phyloP scores from a whole-genome alignment of 1,140 invertebrate species.

The Heliothis virescens region DNA sequence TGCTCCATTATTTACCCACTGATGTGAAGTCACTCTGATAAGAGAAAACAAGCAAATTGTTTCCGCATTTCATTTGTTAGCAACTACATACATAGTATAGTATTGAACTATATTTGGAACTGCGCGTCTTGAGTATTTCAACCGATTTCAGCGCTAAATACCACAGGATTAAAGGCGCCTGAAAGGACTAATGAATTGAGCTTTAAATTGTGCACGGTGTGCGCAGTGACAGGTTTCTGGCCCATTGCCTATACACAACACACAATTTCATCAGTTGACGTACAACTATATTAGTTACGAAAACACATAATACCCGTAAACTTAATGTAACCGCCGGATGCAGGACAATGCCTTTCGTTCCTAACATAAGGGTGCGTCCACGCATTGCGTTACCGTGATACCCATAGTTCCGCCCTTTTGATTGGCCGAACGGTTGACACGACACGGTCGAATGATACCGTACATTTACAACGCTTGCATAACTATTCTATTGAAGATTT shows the following conservation, averaged over 20 bases:
- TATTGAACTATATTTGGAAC: neutral
- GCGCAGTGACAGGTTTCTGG: constrained; percentile 34
- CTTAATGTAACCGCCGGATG: constrained; percentile 59
- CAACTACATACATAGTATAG: neutral
- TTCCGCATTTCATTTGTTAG: neutral
- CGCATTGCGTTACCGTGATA: constrained; percentile 72
- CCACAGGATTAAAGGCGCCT: neutral
- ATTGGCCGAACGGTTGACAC: constrained; percentile 60
- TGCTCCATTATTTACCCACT: neutral
- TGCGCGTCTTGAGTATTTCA: neutral
- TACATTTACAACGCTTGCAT: constrained; percentile 65
- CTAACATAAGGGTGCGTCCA: constrained; percentile 68
- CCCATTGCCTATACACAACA: constrained; percentile 32
- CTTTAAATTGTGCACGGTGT: constrained; percentile 13
- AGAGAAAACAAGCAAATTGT: neutral
- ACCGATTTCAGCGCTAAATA: neutral
- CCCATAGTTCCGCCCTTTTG: constrained; percentile 77
- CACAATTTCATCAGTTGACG: constrained; percentile 19
- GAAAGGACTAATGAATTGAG: constrained; percentile 4
- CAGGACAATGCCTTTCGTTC: constrained; percentile 41
- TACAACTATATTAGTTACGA: constrained; percentile 44
- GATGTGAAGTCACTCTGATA: constrained; percentile 1
- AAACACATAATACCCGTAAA: constrained; percentile 48
- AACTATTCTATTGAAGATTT: constrained; percentile 64
- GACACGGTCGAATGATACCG: constrained; percentile 70